A percentile compares a stretch with the other conserved stretches of the same genome.
These are phyloP conservation scores for Cichlasoma orientale DNA, from an alignment of 2,797 vertebrate species.

Conservation along the genomic window DNA sequence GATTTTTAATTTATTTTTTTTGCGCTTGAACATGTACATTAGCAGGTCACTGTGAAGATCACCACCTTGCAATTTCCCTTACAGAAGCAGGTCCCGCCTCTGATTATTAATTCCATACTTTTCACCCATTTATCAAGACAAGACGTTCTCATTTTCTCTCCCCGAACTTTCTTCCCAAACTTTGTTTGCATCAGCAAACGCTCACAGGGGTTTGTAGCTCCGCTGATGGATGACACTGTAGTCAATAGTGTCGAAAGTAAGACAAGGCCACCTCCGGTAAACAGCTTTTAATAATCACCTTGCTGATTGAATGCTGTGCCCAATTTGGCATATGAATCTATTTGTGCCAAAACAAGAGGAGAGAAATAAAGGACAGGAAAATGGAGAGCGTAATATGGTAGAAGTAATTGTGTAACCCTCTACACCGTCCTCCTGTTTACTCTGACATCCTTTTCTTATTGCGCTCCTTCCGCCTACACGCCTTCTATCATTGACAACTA, in stretches of 20 bases:
- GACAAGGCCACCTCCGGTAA: conserved; percentile 70
- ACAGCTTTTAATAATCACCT: conserved; percentile 77
- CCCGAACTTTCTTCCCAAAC: conserved; percentile 51
- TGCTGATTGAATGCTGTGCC: conserved; percentile 62
- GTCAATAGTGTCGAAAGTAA: conserved; percentile 57
- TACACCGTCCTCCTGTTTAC: conserved; percentile 17
- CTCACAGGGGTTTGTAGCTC: conserved; percentile 29
- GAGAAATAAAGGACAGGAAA: conserved; percentile 22
- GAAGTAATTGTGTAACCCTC: conserved; percentile 65
- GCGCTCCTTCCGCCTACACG: conserved; percentile 19
- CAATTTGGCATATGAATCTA: conserved; percentile 58
- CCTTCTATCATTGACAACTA: conserved; percentile 51
- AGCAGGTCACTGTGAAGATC: conserved; percentile 6
- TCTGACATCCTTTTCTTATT: conserved; percentile 36
- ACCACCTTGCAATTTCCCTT: conserved; percentile 11
- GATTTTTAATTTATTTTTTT: neutral
- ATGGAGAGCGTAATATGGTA: conserved; percentile 55
- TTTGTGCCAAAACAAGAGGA: conserved; percentile 55
- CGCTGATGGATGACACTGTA: conserved; percentile 59
- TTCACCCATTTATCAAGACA: conserved; percentile 56
- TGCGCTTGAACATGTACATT: neutral
- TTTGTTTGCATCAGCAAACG: conserved; percentile 26
- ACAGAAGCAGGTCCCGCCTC: conserved; percentile 24
- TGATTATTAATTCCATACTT: conserved; percentile 58
- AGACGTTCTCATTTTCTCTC: conserved; percentile 42